Evolutionary conservation across 2,113 vertebrate species (phyloP), one percentile per base, ranked within the genome.

Genomic region (Toxotes chatareus): DNA sequence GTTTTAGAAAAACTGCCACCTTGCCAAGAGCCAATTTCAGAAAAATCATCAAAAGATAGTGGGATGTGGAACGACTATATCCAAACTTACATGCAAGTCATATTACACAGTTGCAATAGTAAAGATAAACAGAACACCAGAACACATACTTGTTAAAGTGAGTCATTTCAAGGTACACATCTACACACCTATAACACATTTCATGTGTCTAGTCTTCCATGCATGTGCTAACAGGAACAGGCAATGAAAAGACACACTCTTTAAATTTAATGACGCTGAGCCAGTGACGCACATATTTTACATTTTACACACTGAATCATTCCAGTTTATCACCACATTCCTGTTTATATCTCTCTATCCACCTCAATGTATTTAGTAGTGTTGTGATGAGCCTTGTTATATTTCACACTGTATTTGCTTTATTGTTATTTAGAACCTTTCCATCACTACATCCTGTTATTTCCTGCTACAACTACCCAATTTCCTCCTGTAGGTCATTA

Each of bases 401-500:
- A 73, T 36, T 34, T 38, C 40, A 51, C 19, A 47, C 27, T 67
- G 27, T 38, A 46, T 64, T 65, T 60, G 55, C 21, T 69, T 80
- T 74, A 8, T 86, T 64, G 32, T 14, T 49, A 61, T 75, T 65
- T 46, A 31, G 1, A 72, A 42, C 27, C 32, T 74, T 79, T 56
- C 62, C 34, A 44, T 73, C 56, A 64, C 12, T 17, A 27, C 51
- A 1, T 27, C 6, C 44, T 57, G 42, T 84, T 47, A 59, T 69
- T 40, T 82, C 69, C 70, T 75, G 27, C 65, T 40, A 42, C 49
- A 73, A 66, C 59, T 21, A 83, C 75, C 11, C 44, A 73, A 74
- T 78, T 63, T 80, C 65, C 68, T 75, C 68, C 49, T 23, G 67
- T 3, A 34, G 53, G 64, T 77, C 73, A 87, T 86, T 60, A 53